phyloP scores from a whole-genome alignment of 37 sponge, comb jelly and placozoan species.

The Amphimedon queenslandica region DNA sequence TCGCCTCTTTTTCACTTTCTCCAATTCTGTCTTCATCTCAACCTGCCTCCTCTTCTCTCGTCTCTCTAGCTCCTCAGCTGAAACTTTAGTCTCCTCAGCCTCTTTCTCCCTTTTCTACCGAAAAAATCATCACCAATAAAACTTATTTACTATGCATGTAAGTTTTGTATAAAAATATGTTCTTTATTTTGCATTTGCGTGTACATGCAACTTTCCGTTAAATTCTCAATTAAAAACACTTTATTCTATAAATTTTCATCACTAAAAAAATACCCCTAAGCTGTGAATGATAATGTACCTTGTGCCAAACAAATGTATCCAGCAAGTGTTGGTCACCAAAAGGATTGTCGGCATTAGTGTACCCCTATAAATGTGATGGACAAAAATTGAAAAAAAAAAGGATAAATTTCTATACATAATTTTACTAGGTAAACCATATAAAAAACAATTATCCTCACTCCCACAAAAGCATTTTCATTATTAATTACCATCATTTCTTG shows the following conservation, averaged over 20 bases:
- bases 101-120: slow-evolving; percentile 75
- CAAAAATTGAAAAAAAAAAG: not conserved
- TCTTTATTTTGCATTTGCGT: too few species aligned
- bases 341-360: slow-evolving; percentile 90
- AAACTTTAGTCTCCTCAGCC: slow-evolving; percentile 50
- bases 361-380: slow-evolving; percentile 32
- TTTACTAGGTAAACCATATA: not conserved
- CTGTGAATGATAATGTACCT: too few species aligned
- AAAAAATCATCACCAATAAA: not conserved
- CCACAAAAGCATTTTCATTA: too few species aligned
- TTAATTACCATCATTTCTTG: slow-evolving; percentile 50
- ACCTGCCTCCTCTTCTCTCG: slow-evolving; percentile 56
- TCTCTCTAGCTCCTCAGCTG: slow-evolving; percentile 53
- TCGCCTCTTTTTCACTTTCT: slow-evolving; percentile 84
- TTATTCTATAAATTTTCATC: too few species aligned
- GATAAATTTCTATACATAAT: not conserved
- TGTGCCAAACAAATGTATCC: slow-evolving; percentile 88
- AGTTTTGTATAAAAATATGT: not conserved
- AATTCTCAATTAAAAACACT: too few species aligned
- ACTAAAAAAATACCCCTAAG: too few species aligned
- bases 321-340: slow-evolving; percentile 89
- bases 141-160: not conserved
- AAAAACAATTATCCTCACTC: too few species aligned
- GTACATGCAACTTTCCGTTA: too few species aligned
- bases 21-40: slow-evolving; percentile 87